These are phyloP conservation scores for Hypomecis atomaria DNA, from an alignment of 2,888 invertebrate species.

Conservation along the genomic window DNA sequence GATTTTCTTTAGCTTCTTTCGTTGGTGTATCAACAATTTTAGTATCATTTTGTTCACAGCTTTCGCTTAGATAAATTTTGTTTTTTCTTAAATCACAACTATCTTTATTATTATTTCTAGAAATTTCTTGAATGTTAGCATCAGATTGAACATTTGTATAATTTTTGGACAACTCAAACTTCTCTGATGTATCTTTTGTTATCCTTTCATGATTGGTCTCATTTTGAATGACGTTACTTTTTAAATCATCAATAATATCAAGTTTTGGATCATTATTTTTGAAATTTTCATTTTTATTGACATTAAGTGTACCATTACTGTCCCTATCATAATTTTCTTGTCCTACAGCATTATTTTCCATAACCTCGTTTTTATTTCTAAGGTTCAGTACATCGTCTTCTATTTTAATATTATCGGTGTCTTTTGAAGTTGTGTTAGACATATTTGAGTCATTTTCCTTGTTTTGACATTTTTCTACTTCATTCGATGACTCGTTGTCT, in stretches of 20 bases:
- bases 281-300: neutral
- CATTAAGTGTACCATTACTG: neutral
- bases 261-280: neutral
- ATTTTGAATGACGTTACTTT: neutral
- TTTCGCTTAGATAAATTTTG: neutral
- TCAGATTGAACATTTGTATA: neutral
- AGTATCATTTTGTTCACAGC: neutral
- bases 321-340: neutral
- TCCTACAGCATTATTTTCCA: neutral
- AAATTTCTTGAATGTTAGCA: neutral
- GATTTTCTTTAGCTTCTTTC: neutral
- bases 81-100: neutral
- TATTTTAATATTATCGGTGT: neutral
- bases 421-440: constrained; percentile 1
- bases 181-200: neutral
- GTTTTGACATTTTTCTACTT: constrained; percentile 2
- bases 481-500: constrained; percentile 12
- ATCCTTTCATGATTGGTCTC: neutral
- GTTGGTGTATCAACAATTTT: neutral
- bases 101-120: neutral
- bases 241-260: neutral
- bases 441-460: constrained; percentile 1
- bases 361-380: neutral
- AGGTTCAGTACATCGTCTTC: neutral
- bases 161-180: no score